phyloP scores from a whole-genome alignment of 2,797 vertebrate genomes.

The Epinephelus awoara region DNA sequence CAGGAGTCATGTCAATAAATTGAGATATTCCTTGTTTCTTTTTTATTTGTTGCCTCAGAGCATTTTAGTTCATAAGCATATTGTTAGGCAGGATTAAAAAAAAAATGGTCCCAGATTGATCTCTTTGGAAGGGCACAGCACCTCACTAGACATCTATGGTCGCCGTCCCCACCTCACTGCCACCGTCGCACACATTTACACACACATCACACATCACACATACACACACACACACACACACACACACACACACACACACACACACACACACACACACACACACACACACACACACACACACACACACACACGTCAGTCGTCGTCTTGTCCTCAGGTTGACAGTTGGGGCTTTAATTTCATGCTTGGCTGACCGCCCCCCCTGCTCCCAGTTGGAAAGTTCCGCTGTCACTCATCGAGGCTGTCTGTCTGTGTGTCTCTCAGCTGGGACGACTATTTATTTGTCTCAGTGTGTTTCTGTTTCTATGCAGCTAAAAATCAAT shows the following conservation, averaged over 20 bases:
- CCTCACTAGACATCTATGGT: slow-evolving; percentile 18
- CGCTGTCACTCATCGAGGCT: slow-evolving; percentile 65
- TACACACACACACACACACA: slow-evolving; percentile 16
- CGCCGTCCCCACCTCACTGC: neutral
- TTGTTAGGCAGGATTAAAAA: neutral
- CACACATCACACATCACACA: neutral
- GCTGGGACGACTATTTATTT: slow-evolving; percentile 38
- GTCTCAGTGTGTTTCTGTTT: slow-evolving; percentile 8
- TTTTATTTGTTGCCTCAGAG: neutral
- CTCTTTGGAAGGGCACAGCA: neutral
- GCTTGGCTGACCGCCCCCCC: slow-evolving; percentile 55
- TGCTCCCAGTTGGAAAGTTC: slow-evolving; percentile 35
- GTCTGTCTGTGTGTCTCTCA: slow-evolving; percentile 26
- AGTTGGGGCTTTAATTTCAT: slow-evolving; percentile 81
- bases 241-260: slow-evolving; percentile 21
- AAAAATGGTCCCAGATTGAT: slow-evolving; percentile 1
- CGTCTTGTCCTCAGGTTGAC: slow-evolving; percentile 64
- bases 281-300: slow-evolving; percentile 26
- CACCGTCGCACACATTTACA: neutral
- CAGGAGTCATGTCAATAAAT: slow-evolving; percentile 9
- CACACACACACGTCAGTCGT: slow-evolving; percentile 22
- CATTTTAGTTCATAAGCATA: neutral
- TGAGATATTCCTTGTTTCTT: neutral
- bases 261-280: neutral
- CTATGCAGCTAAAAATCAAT: neutral